Conservation (phyloP, 2,797 vertebrate species). For the Australoheros facetus region DNA sequence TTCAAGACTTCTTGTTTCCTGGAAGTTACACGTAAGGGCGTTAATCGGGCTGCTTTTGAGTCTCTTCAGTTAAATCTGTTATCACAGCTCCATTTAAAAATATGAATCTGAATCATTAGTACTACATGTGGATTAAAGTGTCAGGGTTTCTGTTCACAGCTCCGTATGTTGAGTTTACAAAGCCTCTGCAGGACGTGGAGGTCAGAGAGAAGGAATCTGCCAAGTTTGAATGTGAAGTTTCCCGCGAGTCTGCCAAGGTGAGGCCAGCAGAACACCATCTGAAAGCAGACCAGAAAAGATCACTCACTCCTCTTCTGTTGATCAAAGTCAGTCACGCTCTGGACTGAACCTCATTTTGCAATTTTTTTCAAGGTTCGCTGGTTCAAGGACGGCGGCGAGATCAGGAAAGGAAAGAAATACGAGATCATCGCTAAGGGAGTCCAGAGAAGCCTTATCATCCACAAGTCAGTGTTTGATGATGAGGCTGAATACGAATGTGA, state of each 20-base stretch:
- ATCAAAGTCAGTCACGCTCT: background rate
- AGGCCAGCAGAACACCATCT: background rate
- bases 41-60: background rate
- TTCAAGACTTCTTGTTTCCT: slow-evolving; percentile 97
- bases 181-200: slow-evolving; percentile 92
- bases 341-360: background rate
- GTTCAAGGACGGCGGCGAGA: slow-evolving; percentile 95
- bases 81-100: background rate
- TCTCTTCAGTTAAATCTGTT: background rate
- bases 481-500: slow-evolving; percentile 98
- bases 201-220: slow-evolving; percentile 94
- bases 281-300: background rate
- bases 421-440: slow-evolving; percentile 92
- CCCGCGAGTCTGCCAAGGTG: slow-evolving; percentile 92
- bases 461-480: slow-evolving; percentile 91
- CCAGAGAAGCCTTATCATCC: slow-evolving; percentile 89
- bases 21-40: slow-evolving; percentile 92
- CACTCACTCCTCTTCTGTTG: background rate
- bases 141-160: slow-evolving; percentile 73
- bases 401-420: slow-evolving; percentile 97
- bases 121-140: background rate
- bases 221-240: slow-evolving; percentile 96
- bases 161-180: slow-evolving; percentile 91
- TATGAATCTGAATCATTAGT: background rate
- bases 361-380: slow-evolving; percentile 83